Conservation (phyloP, 2,113 vertebrate species). For the Dinomys branickii region DNA sequence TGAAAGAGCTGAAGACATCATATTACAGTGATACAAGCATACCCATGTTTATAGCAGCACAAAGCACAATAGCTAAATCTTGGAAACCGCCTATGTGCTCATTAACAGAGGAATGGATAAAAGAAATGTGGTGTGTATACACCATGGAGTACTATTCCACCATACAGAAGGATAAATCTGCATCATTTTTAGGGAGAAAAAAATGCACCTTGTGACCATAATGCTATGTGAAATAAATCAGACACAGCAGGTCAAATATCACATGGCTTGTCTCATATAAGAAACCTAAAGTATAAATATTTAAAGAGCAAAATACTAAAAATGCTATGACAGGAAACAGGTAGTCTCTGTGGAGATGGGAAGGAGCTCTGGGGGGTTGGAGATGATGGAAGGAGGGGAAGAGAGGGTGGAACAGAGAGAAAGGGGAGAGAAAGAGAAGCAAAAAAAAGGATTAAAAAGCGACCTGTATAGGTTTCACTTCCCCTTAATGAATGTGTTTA, state of each 20-base stretch:
- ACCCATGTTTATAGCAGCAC: neutral
- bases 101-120: neutral
- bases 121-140: neutral
- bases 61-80: neutral
- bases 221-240: neutral
- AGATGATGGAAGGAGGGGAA: neutral
- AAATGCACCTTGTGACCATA: neutral
- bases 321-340: neutral
- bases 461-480: neutral
- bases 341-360: neutral
- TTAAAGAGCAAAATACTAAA: neutral
- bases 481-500: neutral
- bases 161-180: neutral
- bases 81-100: neutral
- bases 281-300: neutral
- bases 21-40: neutral
- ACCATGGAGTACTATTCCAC: neutral
- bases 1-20: neutral
- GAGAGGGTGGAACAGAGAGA: neutral
- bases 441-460: neutral
- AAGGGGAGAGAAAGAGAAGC: neutral
- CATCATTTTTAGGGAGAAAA: neutral
- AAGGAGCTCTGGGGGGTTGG: neutral
- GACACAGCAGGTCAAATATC: neutral
- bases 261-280: neutral